Conservation (phyloP, 2,797 vertebrate species). For the Nothura maculosa region DNA sequence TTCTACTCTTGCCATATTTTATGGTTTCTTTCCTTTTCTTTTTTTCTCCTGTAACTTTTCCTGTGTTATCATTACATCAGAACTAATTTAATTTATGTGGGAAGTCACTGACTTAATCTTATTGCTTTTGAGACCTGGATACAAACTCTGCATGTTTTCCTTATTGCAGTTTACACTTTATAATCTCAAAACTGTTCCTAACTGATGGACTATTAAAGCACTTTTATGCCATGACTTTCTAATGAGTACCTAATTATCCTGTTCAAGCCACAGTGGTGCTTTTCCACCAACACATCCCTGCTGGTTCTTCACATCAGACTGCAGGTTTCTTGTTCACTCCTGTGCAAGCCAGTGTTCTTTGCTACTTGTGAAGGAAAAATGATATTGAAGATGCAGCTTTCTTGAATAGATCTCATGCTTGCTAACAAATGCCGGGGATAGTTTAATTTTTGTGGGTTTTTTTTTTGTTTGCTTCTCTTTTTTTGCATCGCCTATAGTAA, state of each 20-base stretch:
- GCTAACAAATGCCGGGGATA: not conserved
- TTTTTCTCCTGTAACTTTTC: not conserved
- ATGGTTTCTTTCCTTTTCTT: not conserved
- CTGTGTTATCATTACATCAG: accelerated
- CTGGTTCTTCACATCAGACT: constrained; percentile 2
- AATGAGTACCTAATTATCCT: not conserved
- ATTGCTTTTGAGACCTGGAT: not conserved
- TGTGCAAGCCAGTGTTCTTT: not conserved
- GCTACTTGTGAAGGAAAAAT: not conserved
- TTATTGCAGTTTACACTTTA: not conserved
- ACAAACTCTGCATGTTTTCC: not conserved
- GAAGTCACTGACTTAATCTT: not conserved
- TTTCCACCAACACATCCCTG: not conserved
- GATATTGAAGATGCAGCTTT: not conserved
- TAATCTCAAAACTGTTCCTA: not conserved
- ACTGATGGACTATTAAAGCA: not conserved
- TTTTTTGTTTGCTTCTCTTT: too few species aligned
- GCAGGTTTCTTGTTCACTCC: not conserved
- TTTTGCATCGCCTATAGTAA: not conserved
- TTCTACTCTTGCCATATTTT: not conserved
- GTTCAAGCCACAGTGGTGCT: not conserved
- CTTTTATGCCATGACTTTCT: not conserved
- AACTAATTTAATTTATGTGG: not conserved
- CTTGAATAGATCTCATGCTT: not conserved
- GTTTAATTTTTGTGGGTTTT: constrained; percentile 12